These are phyloP conservation scores for Xanthorhoe spadicearia DNA, from an alignment of 2,888 invertebrate species.

Conservation along the genomic window DNA sequence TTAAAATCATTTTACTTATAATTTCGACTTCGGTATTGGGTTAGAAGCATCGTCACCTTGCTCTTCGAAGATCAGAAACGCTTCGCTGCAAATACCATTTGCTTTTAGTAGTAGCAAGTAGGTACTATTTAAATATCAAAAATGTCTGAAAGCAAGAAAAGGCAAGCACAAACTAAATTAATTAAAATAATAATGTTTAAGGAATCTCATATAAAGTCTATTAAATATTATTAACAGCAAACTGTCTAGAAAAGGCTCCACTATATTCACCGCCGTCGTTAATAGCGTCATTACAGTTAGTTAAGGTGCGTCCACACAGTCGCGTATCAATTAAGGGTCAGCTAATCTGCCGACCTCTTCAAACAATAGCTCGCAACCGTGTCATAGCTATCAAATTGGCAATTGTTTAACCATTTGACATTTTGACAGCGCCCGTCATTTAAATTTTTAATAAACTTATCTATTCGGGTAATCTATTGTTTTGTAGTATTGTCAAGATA, in stretches of 20 bases:
- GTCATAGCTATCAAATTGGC: constrained; percentile 23
- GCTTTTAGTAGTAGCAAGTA: too few species aligned
- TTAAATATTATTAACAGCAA: not conserved
- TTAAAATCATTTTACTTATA: too few species aligned
- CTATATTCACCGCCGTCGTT: constrained; percentile 35
- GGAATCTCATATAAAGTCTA: too few species aligned
- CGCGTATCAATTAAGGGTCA: constrained; percentile 71
- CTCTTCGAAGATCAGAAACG: too few species aligned
- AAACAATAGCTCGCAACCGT: constrained; percentile 62
- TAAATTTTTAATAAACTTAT: constrained; percentile 9
- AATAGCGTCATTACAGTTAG: constrained; percentile 50
- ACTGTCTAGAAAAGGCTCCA: constrained; percentile 11
- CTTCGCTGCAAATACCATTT: too few species aligned
- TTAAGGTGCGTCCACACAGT: constrained; percentile 55
- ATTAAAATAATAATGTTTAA: too few species aligned
- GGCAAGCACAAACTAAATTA: too few species aligned
- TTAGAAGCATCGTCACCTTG: too few species aligned
- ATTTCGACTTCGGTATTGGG: too few species aligned
- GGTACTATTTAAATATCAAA: too few species aligned
- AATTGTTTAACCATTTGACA: constrained; percentile 16
- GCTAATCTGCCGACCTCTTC: constrained; percentile 61
- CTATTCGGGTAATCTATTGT: not conserved
- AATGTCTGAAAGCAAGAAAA: too few species aligned
- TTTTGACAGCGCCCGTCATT: constrained; percentile 16
- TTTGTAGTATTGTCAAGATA: not conserved